phyloP scores from a whole-genome alignment of 2,888 invertebrate species.

The Linnaemya vulpina region DNA sequence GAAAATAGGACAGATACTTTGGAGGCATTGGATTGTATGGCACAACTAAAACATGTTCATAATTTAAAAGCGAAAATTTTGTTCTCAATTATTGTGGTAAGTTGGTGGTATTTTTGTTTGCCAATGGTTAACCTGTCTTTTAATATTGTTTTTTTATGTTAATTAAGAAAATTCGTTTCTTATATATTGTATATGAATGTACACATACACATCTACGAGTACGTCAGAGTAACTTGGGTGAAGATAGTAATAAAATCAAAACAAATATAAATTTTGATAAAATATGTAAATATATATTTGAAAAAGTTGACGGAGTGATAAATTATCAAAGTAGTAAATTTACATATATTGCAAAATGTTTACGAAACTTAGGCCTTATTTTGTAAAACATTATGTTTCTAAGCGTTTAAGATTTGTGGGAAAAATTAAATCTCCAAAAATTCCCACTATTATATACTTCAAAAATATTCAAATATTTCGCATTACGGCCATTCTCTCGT shows the following conservation, averaged over 20 bases:
- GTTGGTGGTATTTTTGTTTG: constrained; percentile 80
- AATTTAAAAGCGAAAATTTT: constrained; percentile 97
- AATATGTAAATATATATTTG: not conserved
- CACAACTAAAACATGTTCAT: constrained; percentile 91
- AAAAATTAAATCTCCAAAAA: not conserved
- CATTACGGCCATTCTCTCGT: too few species aligned
- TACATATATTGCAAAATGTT: not conserved
- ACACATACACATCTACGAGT: too few species aligned
- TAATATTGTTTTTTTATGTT: not conserved
- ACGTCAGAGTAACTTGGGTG: not conserved
- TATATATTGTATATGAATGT: too few species aligned
- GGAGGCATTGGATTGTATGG: constrained; percentile 92
- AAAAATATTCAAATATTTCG: not conserved
- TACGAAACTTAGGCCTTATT: not conserved
- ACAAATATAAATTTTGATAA: not conserved
- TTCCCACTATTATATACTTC: not conserved
- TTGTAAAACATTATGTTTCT: not conserved
- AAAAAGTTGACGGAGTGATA: too few species aligned
- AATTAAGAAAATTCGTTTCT: not conserved
- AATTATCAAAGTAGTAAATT: not conserved
- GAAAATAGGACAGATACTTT: constrained; percentile 92
- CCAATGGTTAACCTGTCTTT: not conserved
- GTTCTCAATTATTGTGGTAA: constrained; percentile 97
- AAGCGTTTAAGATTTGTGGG: not conserved
- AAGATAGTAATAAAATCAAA: not conserved